Conservation (phyloP, 2,797 vertebrate species). For the Sarcoramphus papa region DNA sequence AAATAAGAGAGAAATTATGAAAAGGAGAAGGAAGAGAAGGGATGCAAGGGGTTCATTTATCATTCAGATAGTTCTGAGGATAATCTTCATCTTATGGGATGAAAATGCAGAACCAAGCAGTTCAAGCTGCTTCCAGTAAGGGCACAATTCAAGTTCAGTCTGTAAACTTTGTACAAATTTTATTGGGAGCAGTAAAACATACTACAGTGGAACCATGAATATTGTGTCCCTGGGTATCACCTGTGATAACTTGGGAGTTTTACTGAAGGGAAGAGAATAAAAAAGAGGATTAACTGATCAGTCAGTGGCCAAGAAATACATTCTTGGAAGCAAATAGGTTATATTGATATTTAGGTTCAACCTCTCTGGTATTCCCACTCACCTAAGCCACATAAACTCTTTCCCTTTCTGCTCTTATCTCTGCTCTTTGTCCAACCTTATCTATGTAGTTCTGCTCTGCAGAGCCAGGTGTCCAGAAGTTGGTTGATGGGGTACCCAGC, state of each 20-base stretch:
- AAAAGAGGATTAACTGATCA: conserved; percentile 44
- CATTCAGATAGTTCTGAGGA: neutral
- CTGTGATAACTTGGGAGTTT: conserved; percentile 30
- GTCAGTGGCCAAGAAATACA: conserved; percentile 15
- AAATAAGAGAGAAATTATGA: neutral
- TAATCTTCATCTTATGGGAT: neutral
- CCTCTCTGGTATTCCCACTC: neutral
- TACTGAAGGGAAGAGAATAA: neutral
- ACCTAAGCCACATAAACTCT: neutral
- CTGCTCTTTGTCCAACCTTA: neutral
- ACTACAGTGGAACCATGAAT: neutral
- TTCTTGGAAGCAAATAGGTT: neutral
- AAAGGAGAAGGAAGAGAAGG: neutral
- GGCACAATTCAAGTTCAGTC: neutral
- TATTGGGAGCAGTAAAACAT: conserved; percentile 39
- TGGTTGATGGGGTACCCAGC: fast-evolving
- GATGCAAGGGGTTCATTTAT: neutral
- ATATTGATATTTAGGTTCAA: neutral
- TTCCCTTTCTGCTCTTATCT: neutral
- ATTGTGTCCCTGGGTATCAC: conserved; percentile 25
- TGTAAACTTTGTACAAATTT: conserved; percentile 18
- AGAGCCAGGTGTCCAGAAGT: neutral
- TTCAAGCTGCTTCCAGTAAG: neutral
- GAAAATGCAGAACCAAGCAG: neutral
- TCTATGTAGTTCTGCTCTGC: neutral